Percentiles rank a stretch among this genome's conserved stretches.
These are phyloP conservation scores for Athripsodes cinereus DNA, from an alignment of 2,888 invertebrate genomes.

Conservation along the genomic window DNA sequence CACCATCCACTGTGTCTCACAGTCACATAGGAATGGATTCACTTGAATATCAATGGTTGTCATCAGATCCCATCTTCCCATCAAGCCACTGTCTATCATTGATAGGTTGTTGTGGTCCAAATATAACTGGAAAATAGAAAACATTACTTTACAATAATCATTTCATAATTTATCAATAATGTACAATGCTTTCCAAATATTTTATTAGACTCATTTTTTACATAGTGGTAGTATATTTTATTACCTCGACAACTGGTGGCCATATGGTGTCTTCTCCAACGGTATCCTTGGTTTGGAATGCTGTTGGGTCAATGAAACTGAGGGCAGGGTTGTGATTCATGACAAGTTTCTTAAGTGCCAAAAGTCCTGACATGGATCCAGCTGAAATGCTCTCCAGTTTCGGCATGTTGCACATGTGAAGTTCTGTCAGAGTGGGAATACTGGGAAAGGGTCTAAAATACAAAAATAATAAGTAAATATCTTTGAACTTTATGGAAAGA, in stretches of 20 bases:
- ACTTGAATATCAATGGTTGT: constrained; percentile 59
- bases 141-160: too few relatives aligned
- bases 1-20: constrained; percentile 72
- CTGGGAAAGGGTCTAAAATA: constrained; percentile 57
- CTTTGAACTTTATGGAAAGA: too few relatives aligned
- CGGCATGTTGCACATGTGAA: constrained; percentile 65
- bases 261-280: constrained; percentile 52
- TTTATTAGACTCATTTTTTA: too few relatives aligned
- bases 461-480: too few relatives aligned
- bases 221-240: too few relatives aligned
- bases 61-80: constrained; percentile 66
- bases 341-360: constrained; percentile 52
- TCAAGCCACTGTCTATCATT: constrained; percentile 57
- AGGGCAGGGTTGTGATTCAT: constrained; percentile 60
- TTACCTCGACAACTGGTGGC: constrained; percentile 60
- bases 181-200: too few relatives aligned
- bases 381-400: constrained; percentile 51
- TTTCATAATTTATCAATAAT: too few relatives aligned
- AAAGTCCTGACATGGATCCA: constrained; percentile 52
- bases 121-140: constrained; percentile 53
- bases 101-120: constrained; percentile 66
- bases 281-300: constrained; percentile 50
- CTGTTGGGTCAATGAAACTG: constrained; percentile 51
- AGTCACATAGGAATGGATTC: constrained; percentile 77
- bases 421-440: constrained; percentile 53